Evolutionary conservation across 2,888 invertebrate species (phyloP).

Genomic region (Magallana nippona): DNA sequence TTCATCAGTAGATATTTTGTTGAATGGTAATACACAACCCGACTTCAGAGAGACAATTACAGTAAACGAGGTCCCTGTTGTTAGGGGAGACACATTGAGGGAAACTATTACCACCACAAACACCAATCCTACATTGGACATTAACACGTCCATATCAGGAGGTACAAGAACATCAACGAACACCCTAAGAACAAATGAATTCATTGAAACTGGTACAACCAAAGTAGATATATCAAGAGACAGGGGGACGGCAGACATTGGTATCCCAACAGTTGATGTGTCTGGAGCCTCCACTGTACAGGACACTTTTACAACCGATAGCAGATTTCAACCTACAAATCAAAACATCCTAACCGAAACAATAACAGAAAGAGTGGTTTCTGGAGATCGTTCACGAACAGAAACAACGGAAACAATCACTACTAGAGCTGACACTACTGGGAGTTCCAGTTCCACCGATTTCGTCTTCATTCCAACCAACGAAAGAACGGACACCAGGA

Average conservation of each 20-base stretch:
- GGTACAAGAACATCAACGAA: neutral
- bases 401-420: neutral
- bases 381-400: neutral
- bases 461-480: neutral
- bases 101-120: neutral
- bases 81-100: neutral
- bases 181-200: conserved; percentile 1
- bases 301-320: neutral
- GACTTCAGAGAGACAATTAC: neutral
- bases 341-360: neutral
- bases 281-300: neutral
- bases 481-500: neutral
- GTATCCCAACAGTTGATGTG: neutral
- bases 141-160: neutral
- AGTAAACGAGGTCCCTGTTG: neutral
- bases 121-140: neutral
- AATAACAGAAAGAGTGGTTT: neutral
- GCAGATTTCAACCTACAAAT: neutral
- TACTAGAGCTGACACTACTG: neutral
- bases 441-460: neutral
- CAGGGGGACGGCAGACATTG: neutral
- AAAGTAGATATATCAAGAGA: neutral
- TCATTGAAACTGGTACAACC: conserved; percentile 12
- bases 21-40: neutral
- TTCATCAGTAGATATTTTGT: neutral